phyloP scores from a whole-genome alignment of 1,140 invertebrate genomes.

The Drosophila aff. region DNA sequence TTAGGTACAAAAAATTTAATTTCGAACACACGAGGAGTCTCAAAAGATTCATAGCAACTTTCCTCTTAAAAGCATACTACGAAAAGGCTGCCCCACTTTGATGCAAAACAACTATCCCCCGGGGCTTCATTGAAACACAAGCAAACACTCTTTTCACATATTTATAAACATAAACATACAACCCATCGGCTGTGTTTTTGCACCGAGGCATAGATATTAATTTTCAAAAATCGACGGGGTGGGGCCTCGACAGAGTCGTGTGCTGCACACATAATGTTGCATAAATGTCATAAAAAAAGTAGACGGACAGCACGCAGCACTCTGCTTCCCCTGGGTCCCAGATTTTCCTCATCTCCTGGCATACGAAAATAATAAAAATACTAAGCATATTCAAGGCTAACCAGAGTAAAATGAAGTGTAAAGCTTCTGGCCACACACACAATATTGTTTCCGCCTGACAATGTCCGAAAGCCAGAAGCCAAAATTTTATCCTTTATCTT shows the following conservation, averaged over 20 bases:
- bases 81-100: background rate
- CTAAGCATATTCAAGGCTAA: conserved; percentile 43
- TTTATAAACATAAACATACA: conserved; percentile 14
- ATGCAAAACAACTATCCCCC: conserved; percentile 7
- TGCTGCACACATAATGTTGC: conserved; percentile 66
- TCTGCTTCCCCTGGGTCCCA: conserved; percentile 1
- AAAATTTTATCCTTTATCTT: conserved; percentile 18
- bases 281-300: conserved; percentile 61
- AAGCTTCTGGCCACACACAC: conserved; percentile 37
- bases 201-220: conserved; percentile 24
- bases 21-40: background rate
- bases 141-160: conserved; percentile 25
- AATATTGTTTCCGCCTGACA: conserved; percentile 42
- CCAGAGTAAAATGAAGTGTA: conserved; percentile 45
- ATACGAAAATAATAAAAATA: conserved; percentile 45
- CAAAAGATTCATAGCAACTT: background rate
- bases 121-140: conserved; percentile 5
- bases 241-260: conserved; percentile 20
- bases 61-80: background rate
- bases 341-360: conserved; percentile 5
- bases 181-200: conserved; percentile 8
- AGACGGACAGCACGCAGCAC: conserved; percentile 50
- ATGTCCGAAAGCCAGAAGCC: conserved; percentile 37
- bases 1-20: background rate
- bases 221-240: conserved; percentile 21